Conservation (phyloP, 2,888 invertebrate species). For the Hirtodrosophila duncani region DNA sequence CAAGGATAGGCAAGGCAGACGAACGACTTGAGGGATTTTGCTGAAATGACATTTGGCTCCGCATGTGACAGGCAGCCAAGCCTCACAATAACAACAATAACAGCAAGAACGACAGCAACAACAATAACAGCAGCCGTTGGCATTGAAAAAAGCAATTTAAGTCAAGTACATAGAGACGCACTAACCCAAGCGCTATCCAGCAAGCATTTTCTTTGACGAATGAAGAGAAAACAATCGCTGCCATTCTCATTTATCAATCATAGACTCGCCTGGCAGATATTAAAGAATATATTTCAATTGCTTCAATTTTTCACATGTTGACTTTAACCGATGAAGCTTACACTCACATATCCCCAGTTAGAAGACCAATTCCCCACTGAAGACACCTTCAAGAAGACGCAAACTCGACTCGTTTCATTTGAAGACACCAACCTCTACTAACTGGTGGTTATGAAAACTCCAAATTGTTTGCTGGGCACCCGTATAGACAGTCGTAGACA, state of each 20-base stretch:
- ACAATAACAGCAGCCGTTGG: slow-evolving; percentile 55
- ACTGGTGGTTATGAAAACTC: too few species aligned
- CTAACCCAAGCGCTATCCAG: slow-evolving; percentile 12
- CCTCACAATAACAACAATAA: slow-evolving; percentile 15
- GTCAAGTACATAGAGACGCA: slow-evolving; percentile 47
- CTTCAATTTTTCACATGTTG: too few species aligned
- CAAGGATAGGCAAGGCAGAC: slow-evolving; percentile 49
- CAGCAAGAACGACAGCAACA: slow-evolving; percentile 24
- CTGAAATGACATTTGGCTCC: slow-evolving; percentile 77
- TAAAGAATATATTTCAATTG: too few species aligned
- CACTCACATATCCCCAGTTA: too few species aligned
- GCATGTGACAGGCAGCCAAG: slow-evolving; percentile 62
- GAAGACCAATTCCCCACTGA: too few species aligned
- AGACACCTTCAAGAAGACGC: too few species aligned
- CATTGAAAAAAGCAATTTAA: slow-evolving; percentile 75
- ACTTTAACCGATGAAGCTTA: too few species aligned
- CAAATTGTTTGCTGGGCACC: too few species aligned
- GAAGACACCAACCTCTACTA: too few species aligned
- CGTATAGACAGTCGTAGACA: too few species aligned
- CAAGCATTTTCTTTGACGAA: too few species aligned
- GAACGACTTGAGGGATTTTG: slow-evolving; percentile 76
- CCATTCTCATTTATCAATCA: slow-evolving; percentile 23
- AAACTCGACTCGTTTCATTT: too few species aligned
- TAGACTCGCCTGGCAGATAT: slow-evolving; percentile 44
- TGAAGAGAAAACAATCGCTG: slow-evolving; percentile 1